These are phyloP conservation scores for Heterodera filipjevi DNA, from an alignment of 2,888 invertebrate genomes.

Conservation along the genomic window DNA sequence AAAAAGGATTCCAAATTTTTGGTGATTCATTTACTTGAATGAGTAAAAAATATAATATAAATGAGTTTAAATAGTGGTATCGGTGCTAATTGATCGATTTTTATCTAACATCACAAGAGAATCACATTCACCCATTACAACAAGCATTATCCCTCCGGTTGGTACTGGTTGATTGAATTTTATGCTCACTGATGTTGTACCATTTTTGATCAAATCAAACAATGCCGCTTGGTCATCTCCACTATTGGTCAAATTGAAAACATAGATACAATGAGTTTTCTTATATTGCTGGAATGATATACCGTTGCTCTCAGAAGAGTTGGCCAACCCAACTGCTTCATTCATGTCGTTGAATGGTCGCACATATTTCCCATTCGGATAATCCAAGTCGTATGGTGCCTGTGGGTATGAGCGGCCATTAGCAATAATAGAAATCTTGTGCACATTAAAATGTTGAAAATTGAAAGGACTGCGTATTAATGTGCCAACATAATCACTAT, in stretches of 20 bases:
- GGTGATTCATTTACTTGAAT: too few species aligned
- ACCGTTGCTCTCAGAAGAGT: neutral
- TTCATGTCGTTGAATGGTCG: slow-evolving; percentile 2
- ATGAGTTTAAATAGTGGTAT: too few species aligned
- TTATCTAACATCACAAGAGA: neutral
- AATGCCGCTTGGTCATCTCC: neutral
- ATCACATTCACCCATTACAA: neutral
- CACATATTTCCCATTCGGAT: neutral
- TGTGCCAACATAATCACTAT: neutral
- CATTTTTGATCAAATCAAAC: slow-evolving; percentile 3
- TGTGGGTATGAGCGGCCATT: neutral
- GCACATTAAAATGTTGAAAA: neutral
- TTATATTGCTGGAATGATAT: too few species aligned
- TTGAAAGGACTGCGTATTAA: neutral
- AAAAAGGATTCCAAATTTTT: too few species aligned
- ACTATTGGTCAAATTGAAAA: neutral
- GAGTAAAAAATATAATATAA: too few species aligned
- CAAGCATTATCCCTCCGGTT: neutral
- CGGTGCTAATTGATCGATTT: too few species aligned
- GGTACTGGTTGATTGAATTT: neutral
- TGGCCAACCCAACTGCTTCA: slow-evolving; percentile 9
- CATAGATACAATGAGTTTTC: neutral
- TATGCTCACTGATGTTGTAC: neutral
- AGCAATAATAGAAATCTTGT: neutral
- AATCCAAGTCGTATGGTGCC: slow-evolving; percentile 9